A percentile compares a stretch with the other conserved stretches of the same genome.
phyloP scores from a whole-genome alignment of 2,113 vertebrate genomes.

The Fulica atra region DNA sequence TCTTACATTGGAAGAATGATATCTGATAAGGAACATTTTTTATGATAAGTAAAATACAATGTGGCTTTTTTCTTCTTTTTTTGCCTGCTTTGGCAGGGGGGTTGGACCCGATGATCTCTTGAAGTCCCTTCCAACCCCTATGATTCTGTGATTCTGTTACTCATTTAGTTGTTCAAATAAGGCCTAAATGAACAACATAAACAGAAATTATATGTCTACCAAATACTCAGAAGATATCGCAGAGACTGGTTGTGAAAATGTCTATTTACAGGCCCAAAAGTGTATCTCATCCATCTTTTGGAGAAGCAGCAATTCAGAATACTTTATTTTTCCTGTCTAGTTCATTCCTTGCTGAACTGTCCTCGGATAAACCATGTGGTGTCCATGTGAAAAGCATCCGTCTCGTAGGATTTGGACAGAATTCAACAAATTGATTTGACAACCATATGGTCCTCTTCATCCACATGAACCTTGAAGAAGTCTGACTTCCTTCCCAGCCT shows the following conservation, averaged over 20 bases:
- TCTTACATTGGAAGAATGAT: not conserved
- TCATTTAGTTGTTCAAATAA: not conserved
- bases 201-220: not conserved
- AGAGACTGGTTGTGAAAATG: not conserved
- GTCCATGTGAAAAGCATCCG: conserved; percentile 22
- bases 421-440: conserved; percentile 34
- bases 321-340: not conserved
- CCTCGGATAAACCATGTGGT: conserved; percentile 39
- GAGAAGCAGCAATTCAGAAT: not conserved
- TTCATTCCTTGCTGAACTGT: not conserved
- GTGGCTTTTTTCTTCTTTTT: not conserved
- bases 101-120: no score
- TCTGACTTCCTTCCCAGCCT: conserved; percentile 47
- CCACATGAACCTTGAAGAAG: conserved; percentile 39
- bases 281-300: not conserved
- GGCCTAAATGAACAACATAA: not conserved
- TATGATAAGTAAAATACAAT: not conserved
- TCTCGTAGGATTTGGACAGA: not conserved
- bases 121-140: no score
- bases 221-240: not conserved
- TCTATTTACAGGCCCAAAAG: not conserved
- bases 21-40: not conserved
- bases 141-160: no score
- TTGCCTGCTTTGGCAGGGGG: no score
- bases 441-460: conserved; percentile 43